These are phyloP conservation scores for Hemichromis elongatus DNA, from an alignment of 2,113 vertebrate genomes.

Conservation along the genomic window DNA sequence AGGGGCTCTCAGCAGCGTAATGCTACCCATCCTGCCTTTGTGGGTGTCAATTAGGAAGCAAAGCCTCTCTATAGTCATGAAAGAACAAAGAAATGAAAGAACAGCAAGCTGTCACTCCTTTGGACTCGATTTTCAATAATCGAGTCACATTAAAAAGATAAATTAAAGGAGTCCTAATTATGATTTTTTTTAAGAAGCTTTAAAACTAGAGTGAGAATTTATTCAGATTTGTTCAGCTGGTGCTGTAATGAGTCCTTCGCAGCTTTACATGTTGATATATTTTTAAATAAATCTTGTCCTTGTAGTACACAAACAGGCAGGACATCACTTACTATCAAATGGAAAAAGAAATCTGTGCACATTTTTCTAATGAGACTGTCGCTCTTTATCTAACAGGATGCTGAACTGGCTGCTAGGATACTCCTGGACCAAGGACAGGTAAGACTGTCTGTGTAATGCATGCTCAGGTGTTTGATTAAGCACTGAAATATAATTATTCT, in stretches of 20 bases:
- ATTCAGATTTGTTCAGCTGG: not conserved
- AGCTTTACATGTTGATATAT: not conserved
- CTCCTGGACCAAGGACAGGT: slow-evolving; percentile 78
- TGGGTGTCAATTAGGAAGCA: not conserved
- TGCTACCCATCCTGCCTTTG: not conserved
- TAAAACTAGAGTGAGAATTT: not conserved
- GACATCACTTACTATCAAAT: not conserved
- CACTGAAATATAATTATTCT: not conserved
- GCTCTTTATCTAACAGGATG: slow-evolving; percentile 50
- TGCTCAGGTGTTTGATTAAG: not conserved
- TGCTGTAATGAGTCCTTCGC: not conserved
- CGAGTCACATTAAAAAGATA: not conserved
- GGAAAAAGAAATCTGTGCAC: not conserved
- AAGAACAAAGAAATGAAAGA: not conserved
- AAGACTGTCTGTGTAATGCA: not conserved
- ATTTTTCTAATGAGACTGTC: not conserved
- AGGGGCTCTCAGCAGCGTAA: not conserved
- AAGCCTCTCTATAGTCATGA: not conserved
- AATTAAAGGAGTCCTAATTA: not conserved
- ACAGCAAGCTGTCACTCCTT: not conserved
- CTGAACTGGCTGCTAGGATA: slow-evolving; percentile 72
- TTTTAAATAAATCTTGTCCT: not conserved
- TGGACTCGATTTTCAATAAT: not conserved
- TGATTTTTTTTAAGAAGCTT: not conserved
- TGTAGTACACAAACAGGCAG: not conserved